phyloP scores from a whole-genome alignment of 2,797 vertebrate species.

The Notolepis coatsorum region DNA sequence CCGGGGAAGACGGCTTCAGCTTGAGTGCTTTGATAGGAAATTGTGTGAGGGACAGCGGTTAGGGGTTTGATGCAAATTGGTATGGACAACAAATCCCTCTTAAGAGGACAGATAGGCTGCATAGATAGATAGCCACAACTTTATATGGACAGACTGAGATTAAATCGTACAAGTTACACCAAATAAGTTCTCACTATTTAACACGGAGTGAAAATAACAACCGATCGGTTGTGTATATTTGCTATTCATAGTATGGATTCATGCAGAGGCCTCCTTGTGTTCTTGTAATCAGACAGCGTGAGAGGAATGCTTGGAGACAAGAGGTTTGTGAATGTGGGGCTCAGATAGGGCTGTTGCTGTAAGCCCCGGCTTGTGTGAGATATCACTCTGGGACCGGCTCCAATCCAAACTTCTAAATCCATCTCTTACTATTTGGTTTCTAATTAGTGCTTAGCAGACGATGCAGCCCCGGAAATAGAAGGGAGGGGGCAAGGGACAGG shows the following conservation, averaged over 20 bases:
- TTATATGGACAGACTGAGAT: too few species aligned
- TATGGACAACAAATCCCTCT: not conserved
- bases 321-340: conserved; percentile 52
- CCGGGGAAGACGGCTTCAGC: not conserved
- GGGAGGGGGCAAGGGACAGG: conserved; percentile 31
- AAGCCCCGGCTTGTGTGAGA: conserved; percentile 45
- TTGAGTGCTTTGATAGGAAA: not conserved
- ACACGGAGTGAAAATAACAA: too few species aligned
- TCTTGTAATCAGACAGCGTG: conserved; percentile 31
- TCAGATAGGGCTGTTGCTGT: conserved; percentile 60
- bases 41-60: not conserved
- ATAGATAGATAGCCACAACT: not conserved
- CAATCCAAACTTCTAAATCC: conserved; percentile 72
- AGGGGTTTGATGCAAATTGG: not conserved
- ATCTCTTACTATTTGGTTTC: conserved; percentile 69
- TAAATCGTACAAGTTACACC: too few species aligned
- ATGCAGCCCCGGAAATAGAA: conserved; percentile 59
- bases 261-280: conserved; percentile 18
- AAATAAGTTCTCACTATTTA: too few species aligned
- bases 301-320: conserved; percentile 46
- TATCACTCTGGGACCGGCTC: conserved; percentile 65
- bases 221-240: too few species aligned
- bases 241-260: conserved; percentile 16
- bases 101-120: not conserved
- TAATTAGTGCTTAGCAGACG: conserved; percentile 72